Base-by-base conservation (phyloP, 2,888 invertebrate genomes). In the Proisotoma minuta region DNA sequence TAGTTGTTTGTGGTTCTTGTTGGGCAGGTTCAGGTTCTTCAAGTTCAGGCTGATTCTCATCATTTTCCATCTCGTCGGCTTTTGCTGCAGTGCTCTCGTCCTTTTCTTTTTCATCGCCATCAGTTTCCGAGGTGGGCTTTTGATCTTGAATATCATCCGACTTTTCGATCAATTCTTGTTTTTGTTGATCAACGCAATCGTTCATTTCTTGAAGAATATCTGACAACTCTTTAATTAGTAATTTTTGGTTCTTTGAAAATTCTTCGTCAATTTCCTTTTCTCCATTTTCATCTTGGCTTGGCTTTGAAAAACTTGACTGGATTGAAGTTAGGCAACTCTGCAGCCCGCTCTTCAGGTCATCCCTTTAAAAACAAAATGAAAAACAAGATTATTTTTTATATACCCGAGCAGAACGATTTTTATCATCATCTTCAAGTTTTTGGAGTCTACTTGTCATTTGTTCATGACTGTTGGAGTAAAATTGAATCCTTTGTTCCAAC, bases 401-500 rank as follows among this genome's bases (percentile, higher is more conserved):
- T 69, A 73, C 73, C 73, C 71, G 69, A 54, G 69, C 73, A 51
- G 71, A 69, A 18, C 71, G 65, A 34, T 59, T 63, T 63, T 71
- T 70, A 51, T 73, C 73, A 54, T 72, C 71, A 15, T 66, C 59
- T 52, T 73, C 71, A 23, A 72, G 62, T 50, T 66, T 70, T 29
- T 69, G 68, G 2, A 73, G 62, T 10, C 73, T 66, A 29, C 51
- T 57, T 18, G 71, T 69, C 68, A 73, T 69, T 57, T 70, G 68
- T 34, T 71, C 73, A 60, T 73, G 71, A 57, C 66, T 69, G 23
- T 59, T 63, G 24, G 62, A 62, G 54, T 71, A 73, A 63, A 68
- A 66, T 59, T 70, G 61, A 61, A 75, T 67, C 66, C 65, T 63
- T 28, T 73, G 69, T 53, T 75, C 76, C 63, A 77, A 72, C 67